These are phyloP conservation scores for Hyperoplus immaculatus DNA, from an alignment of 2,797 vertebrate genomes.

Conservation along the genomic window DNA sequence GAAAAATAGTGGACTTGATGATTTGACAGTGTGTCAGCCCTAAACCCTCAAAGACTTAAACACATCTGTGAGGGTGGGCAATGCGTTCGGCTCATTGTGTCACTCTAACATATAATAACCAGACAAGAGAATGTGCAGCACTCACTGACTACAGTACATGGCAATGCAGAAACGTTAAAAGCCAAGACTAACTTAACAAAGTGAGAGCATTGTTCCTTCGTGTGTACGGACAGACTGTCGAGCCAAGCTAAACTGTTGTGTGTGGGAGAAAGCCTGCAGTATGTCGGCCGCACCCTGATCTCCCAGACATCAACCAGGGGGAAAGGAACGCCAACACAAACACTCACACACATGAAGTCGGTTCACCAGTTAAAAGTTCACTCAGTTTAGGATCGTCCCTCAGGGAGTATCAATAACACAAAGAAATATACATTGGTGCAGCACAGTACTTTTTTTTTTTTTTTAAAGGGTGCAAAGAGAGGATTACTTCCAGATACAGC, in stretches of 20 bases:
- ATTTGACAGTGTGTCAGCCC: too few species aligned
- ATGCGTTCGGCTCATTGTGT: too few species aligned
- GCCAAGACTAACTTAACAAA: background rate
- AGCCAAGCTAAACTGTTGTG: constrained; percentile 18
- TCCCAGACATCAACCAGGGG: constrained; percentile 22
- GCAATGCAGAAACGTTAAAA: background rate
- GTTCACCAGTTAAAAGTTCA: constrained; percentile 25
- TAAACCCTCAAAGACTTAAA: too few species aligned
- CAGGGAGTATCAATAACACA: constrained; percentile 29
- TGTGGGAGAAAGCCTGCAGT: constrained; percentile 35
- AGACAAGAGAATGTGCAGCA: background rate
- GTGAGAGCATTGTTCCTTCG: background rate
- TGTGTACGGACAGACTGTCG: constrained; percentile 25
- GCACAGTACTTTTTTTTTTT: background rate
- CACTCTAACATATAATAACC: background rate
- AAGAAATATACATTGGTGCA: constrained; percentile 2
- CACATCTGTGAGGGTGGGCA: too few species aligned
- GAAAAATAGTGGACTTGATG: too few species aligned
- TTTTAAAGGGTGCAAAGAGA: background rate
- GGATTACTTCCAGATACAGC: background rate
- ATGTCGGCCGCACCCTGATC: constrained; percentile 27
- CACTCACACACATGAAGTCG: constrained; percentile 19
- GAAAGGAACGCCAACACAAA: constrained; percentile 22
- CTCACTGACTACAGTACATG: background rate
- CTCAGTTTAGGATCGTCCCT: constrained; percentile 39